Percentiles rank a stretch among this genome's conserved stretches.
Conservation (phyloP, 2,888 invertebrate species). For the Cyaniris semiargus region DNA sequence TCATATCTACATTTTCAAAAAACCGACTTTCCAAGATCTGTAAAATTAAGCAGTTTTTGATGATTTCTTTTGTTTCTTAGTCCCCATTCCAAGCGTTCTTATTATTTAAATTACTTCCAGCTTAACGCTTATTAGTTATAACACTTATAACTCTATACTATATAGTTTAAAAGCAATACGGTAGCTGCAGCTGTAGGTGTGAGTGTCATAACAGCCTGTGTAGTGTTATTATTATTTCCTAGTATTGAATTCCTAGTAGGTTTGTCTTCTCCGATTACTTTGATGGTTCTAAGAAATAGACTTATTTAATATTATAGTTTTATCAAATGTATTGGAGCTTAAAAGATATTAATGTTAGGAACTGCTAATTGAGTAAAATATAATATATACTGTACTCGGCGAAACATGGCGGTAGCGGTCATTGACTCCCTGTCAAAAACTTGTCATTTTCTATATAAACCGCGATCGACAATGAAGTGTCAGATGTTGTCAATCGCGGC, state of each 20-base stretch:
- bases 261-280: background rate
- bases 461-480: too few species aligned
- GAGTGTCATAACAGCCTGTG: background rate
- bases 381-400: too few species aligned
- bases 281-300: background rate
- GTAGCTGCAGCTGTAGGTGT: background rate
- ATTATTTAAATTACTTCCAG: background rate
- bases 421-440: too few species aligned
- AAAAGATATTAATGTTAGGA: too few species aligned
- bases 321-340: background rate
- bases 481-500: too few species aligned
- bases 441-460: too few species aligned
- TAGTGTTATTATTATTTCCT: background rate
- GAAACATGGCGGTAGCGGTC: too few species aligned
- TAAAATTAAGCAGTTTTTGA: too few species aligned
- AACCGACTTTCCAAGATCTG: too few species aligned
- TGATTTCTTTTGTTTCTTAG: background rate
- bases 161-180: background rate
- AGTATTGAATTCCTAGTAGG: conserved; percentile 7
- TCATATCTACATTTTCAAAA: too few species aligned
- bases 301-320: background rate
- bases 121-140: background rate
- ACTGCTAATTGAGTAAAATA: background rate
- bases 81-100: background rate
- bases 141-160: background rate